A percentile compares a stretch with the other conserved stretches of the same genome.
phyloP scores from a whole-genome alignment of 2,113 vertebrate species.

The Solea senegalensis region DNA sequence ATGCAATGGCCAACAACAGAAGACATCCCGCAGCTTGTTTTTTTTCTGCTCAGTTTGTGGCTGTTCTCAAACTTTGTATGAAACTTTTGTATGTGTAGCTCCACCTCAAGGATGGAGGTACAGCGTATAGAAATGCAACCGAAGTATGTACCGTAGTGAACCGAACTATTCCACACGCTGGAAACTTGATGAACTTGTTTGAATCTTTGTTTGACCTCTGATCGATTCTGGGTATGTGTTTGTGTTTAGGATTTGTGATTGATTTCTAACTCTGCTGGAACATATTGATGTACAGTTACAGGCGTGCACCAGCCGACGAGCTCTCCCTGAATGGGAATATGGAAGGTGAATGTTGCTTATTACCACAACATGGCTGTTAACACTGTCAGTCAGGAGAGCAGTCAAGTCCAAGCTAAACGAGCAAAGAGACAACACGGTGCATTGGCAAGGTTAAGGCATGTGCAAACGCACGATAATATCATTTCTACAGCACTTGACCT shows the following conservation, averaged over 20 bases:
- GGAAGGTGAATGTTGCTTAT: slow-evolving; percentile 29
- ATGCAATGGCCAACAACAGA: too few relatives aligned
- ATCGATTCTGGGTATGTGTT: slow-evolving; percentile 1
- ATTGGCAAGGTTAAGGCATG: slow-evolving; percentile 13
- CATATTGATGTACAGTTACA: slow-evolving; percentile 43
- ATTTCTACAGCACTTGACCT: slow-evolving; percentile 28
- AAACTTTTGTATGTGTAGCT: too few relatives aligned
- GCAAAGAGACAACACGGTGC: background rate
- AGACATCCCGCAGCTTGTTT: too few relatives aligned
- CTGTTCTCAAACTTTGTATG: too few relatives aligned
- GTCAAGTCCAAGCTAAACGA: slow-evolving; percentile 28
- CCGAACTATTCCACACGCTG: too few relatives aligned
- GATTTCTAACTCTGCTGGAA: slow-evolving; percentile 58
- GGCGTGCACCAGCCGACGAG: slow-evolving; percentile 10
- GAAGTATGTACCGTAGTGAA: too few relatives aligned
- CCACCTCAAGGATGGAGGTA: too few relatives aligned
- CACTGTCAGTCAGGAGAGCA: slow-evolving; percentile 38
- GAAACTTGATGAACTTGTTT: slow-evolving; percentile 2
- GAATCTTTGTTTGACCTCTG: background rate
- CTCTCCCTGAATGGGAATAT: slow-evolving; percentile 24
- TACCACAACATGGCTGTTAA: slow-evolving; percentile 51
- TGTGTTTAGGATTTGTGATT: slow-evolving; percentile 27
- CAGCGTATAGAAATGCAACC: too few relatives aligned
- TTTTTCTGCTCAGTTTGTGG: too few relatives aligned
- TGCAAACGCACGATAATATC: slow-evolving; percentile 17